Evolutionary conservation across 2,797 vertebrate species (phyloP), one percentile per base, ranked within the genome.

Genomic region (Botia almorhae): DNA sequence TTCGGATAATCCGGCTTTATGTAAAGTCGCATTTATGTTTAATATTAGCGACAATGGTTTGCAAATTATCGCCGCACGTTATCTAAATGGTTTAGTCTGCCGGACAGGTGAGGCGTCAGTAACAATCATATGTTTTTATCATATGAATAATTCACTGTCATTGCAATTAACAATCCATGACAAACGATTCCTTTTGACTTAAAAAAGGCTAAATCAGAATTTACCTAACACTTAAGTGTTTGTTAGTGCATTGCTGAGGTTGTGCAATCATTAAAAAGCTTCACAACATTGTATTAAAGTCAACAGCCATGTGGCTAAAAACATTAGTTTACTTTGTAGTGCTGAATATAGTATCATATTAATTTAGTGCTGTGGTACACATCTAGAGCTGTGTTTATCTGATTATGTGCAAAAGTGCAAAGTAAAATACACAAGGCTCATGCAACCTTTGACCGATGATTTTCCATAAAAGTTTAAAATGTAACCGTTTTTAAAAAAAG

Each of bases 41-140:
- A 29, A 63, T 29, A 33, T n/a, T 26, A 1, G 21, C 2, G 2
- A 77, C 12, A 16, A 16, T 13, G 2, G 23, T 12, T 0, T 46
- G 0, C 11, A 60, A 0, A 6, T 17, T 16, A 48, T n/a, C 1
- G 4, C 7, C 1, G 33, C 12, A 63, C 6, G 0, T 70, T 33
- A 1, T 63, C n/a, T 21, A 0, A 69, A 74, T 80, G 51, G 79
- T 81, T 85, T 82, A 50, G 50, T 80, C 82, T 67, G 71, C n/a
- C 39, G 56, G 84, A 90, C 92, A 93, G 92, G 91, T 91, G 91
- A 91, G 51, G 58, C 65, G 72, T 60, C 75, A 53, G 69, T 55
- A 21, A 63, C 79, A 48, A 84, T 83, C 85, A 78, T 74, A 82
- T 19, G 87, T 86, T 84, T 88, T 83, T 82, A 26, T 26, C 23